phyloP scores from a whole-genome alignment of 2,797 vertebrate genomes.

The Argya squamiceps region DNA sequence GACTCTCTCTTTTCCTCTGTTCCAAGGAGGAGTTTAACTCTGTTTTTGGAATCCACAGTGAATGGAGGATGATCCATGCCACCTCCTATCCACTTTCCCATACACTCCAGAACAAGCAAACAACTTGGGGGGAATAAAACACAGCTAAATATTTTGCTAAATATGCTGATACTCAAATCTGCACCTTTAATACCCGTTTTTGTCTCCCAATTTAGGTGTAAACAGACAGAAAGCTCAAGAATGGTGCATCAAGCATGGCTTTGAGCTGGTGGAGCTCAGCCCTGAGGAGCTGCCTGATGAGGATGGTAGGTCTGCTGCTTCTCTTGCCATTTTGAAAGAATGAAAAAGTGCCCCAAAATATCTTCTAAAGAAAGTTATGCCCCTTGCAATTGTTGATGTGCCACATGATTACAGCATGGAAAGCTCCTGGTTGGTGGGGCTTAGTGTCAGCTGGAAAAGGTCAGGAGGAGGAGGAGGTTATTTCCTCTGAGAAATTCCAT shows the following conservation, averaged over 20 bases:
- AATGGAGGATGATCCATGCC: not conserved
- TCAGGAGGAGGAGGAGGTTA: not conserved
- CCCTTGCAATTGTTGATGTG: not conserved
- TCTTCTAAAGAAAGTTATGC: not conserved
- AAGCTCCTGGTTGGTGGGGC: not conserved
- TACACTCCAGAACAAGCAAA: not conserved
- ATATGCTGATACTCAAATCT: not conserved
- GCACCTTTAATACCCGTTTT: not conserved
- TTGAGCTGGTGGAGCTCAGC: conserved; percentile 93
- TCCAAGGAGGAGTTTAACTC: not conserved
- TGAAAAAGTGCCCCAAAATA: not conserved
- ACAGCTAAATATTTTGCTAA: not conserved
- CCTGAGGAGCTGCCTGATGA: conserved; percentile 94
- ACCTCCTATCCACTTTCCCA: not conserved
- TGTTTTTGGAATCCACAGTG: not conserved
- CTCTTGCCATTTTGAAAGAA: not conserved
- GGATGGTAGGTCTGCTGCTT: conserved; percentile 83
- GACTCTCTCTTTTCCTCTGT: not conserved
- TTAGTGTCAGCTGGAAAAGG: not conserved
- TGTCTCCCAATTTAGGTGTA: conserved; percentile 79
- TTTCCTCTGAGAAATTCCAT: conserved; percentile 32
- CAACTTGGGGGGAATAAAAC: not conserved
- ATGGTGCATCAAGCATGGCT: conserved; percentile 94
- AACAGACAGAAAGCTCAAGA: conserved; percentile 92
- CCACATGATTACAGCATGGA: not conserved